These are phyloP conservation scores for Porites divaricata DNA, from an alignment of 92 coral and sea anemone genomes.

Conservation along the genomic window DNA sequence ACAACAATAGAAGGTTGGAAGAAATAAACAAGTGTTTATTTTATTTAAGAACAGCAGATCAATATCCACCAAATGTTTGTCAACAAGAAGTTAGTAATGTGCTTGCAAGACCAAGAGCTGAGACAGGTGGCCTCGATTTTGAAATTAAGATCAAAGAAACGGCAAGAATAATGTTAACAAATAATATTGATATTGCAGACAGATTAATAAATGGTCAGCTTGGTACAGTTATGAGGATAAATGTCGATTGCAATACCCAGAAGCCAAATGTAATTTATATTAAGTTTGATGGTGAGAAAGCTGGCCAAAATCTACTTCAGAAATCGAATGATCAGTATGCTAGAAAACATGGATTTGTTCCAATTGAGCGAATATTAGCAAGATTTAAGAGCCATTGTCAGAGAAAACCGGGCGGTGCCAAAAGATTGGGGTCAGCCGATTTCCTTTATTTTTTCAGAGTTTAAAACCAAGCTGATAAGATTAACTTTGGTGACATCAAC, in stretches of 20 bases:
- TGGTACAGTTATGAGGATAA: conserved; percentile 65
- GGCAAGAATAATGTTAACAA: conserved; percentile 70
- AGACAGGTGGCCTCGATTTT: conserved; percentile 73
- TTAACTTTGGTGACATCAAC: no score
- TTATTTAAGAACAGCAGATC: conserved; percentile 67
- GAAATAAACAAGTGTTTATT: conserved; percentile 36
- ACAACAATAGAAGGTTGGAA: conserved; percentile 43
- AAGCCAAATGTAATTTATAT: conserved; percentile 56
- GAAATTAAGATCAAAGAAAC: conserved; percentile 61
- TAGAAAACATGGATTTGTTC: conserved; percentile 50
- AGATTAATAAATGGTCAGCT: conserved; percentile 78
- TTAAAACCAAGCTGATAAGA: no score
- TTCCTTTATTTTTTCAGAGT: no score
- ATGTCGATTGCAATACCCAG: conserved; percentile 33
- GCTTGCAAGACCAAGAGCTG: conserved; percentile 66
- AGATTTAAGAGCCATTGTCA: no score
- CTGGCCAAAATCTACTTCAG: conserved; percentile 44
- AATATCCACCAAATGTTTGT: conserved; percentile 55
- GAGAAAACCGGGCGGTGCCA: no score
- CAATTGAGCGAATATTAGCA: conserved; percentile 65
- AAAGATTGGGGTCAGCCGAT: no score
- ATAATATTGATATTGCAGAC: conserved; percentile 60
- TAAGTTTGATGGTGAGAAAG: conserved; percentile 61
- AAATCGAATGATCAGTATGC: conserved; percentile 43
- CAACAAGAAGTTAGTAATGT: conserved; percentile 64